Evolutionary conservation across 2,888 invertebrate species (phyloP).

Genomic region (Apamea epomidion): DNA sequence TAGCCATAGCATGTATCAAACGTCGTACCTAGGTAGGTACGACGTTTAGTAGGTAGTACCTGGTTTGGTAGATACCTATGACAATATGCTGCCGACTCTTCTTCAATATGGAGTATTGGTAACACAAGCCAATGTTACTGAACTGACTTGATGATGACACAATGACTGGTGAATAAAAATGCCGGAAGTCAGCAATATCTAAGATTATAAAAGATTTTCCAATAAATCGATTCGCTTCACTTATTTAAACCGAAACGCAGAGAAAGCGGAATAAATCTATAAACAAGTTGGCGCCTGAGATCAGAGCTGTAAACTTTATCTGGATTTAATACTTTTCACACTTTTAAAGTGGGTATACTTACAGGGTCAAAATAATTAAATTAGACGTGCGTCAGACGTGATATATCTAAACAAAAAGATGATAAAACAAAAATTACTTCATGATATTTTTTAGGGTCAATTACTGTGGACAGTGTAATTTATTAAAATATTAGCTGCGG

Average conservation of each 20-base stretch:
- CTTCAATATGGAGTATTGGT: background rate
- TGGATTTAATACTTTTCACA: background rate
- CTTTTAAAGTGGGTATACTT: background rate
- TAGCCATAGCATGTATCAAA: no score
- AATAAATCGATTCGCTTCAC: conserved; percentile 19
- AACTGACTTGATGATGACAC: background rate
- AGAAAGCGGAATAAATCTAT: conserved; percentile 28
- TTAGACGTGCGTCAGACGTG: background rate
- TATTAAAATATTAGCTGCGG: no score
- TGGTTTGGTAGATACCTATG: no score
- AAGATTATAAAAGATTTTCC: background rate
- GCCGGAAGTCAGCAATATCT: background rate
- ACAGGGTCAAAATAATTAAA: background rate
- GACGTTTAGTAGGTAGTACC: no score
- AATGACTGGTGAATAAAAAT: background rate
- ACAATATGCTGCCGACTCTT: background rate
- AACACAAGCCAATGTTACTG: background rate
- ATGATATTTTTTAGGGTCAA: background rate
- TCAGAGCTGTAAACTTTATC: conserved; percentile 2
- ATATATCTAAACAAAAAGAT: background rate
- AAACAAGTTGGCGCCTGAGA: background rate
- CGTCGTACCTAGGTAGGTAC: background rate
- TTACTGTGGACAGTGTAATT: background rate
- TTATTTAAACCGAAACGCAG: background rate
- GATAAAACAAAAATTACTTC: background rate